Conservation (phyloP, 2,113 vertebrate genomes). For the Orycteropus afer region DNA sequence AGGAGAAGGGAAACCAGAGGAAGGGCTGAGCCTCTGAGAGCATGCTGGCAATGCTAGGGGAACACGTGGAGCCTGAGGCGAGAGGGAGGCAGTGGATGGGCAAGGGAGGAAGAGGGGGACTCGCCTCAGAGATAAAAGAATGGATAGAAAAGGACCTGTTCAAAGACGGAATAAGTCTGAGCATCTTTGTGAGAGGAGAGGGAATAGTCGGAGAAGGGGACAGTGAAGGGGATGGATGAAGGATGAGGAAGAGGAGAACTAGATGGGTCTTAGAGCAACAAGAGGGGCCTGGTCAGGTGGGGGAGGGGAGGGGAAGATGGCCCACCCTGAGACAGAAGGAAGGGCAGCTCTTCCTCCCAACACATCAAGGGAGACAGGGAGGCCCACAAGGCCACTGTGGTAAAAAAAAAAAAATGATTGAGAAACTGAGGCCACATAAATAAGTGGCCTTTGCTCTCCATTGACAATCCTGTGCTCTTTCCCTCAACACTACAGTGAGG, state of each 20-base stretch:
- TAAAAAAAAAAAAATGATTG: not conserved
- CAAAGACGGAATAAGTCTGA: not conserved
- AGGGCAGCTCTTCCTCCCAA: not conserved
- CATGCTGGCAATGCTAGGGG: not conserved
- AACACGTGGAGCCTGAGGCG: fast-evolving
- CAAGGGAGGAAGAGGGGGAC: not conserved
- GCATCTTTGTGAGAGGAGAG: not conserved
- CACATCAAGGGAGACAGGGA: not conserved
- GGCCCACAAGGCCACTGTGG: not conserved
- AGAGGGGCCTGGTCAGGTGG: not conserved
- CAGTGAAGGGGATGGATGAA: fast-evolving
- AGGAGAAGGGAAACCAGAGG: fast-evolving
- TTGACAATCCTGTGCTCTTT: not conserved
- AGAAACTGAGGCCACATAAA: not conserved
- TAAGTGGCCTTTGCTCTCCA: not conserved
- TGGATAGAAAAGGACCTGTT: not conserved
- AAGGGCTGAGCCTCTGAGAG: not conserved
- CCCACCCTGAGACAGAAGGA: not conserved
- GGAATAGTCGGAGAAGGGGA: not conserved
- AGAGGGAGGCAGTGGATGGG: not conserved
- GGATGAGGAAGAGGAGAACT: not conserved
- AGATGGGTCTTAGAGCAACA: too few relatives aligned
- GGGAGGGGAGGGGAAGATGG: too few relatives aligned
- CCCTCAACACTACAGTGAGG: not conserved
- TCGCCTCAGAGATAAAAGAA: not conserved